Evolutionary conservation across 2,797 vertebrate species (phyloP), one percentile per base, ranked within the genome.

Genomic region (Periophthalmus magnuspinnatus): DNA sequence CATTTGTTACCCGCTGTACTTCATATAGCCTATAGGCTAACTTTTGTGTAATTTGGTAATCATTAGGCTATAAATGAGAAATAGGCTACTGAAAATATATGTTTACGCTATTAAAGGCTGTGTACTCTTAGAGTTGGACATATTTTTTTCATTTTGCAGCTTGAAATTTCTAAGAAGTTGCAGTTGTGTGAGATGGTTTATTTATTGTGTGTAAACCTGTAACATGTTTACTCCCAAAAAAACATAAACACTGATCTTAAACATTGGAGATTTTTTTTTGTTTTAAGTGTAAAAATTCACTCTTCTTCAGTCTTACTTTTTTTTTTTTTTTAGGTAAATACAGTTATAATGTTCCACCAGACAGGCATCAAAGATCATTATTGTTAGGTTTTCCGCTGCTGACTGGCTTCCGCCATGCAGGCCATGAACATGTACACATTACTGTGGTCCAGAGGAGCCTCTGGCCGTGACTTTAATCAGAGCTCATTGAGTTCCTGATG

Each of bases 401-500:
- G 36, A 48, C 1, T 74, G 70, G 61, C 38, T 74, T 78, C 72
- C 74, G 16, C 63, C 32, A 61, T 6, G n/a, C 62, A 60, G 61
- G 1, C 54, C 75, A 69, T 79, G 71, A 82, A 36, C 59, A 54
- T 74, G 41, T 45, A 71, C 56, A 59, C 55, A 57, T 57, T 57
- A 57, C 71, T 45, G 1, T 60, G 64, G 64, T 76, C 65, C 59
- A 74, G 82, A 64, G 62, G 54, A 76, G 75, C 77, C 81, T 68
- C 7, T 1, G 79, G 81, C 70, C 41, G 69, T 3, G 77, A 77
- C 83, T 89, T 86, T 82, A 85, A 82, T 90, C 86, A 87, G 79
- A 72, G 75, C 75, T 33, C 41, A 76, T 82, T 79, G 78, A 83
- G 78, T 74, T 82, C 76, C 82, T 56, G 38, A 81, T 86, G 83